Evolutionary conservation across 2,888 invertebrate species (phyloP), one percentile per base, ranked within the genome.

Genomic region (Monoplex corrugatus): DNA sequence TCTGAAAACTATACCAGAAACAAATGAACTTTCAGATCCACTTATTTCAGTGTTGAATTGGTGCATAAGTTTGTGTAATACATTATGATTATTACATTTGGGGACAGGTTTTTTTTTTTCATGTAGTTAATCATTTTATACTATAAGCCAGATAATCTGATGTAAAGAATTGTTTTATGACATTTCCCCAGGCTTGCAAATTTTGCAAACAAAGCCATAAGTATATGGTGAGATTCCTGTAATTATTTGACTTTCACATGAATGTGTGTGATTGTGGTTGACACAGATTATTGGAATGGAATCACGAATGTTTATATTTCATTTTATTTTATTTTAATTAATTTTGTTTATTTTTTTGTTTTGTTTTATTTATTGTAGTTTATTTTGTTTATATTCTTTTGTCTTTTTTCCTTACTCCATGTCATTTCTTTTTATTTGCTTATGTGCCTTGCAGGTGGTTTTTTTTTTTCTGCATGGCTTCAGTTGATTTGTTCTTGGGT

Each of bases 131-230:
- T n/a, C n/a, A n/a, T n/a, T n/a, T n/a, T n/a, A n/a, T n/a, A n/a
- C n/a, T n/a, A n/a, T n/a, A n/a, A n/a, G n/a, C n/a, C n/a, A n/a
- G n/a, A n/a, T 13, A 50, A 50, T 50, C 50, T 50, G 50, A 19
- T 50, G 50, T 50, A 13, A 13, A 50, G 50, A 35, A 43, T 13
- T 80, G 38, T 32, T 3, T 32, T 83, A 5, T 45, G 28, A 32
- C 45, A n/a, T 32, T 35, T 35, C 28, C 32, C 50, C 84, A 84
- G 84, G 57, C 35, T 23, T 84, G 84, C 84, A 84, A n/a, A 45
- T 57, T 44, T 50, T 84, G 84, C 57, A 57, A 38, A 84, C 23
- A 50, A 6, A 57, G 57, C 57, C n/a, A 38, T 8, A 23, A 44
- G 32, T 1, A 35, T 28, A 0, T 35, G 50, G 84, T 84, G 84